Evolutionary conservation across 2,797 vertebrate species (phyloP), one percentile per base, ranked within the genome.

Genomic region (Gymnoscopelus braueri): DNA sequence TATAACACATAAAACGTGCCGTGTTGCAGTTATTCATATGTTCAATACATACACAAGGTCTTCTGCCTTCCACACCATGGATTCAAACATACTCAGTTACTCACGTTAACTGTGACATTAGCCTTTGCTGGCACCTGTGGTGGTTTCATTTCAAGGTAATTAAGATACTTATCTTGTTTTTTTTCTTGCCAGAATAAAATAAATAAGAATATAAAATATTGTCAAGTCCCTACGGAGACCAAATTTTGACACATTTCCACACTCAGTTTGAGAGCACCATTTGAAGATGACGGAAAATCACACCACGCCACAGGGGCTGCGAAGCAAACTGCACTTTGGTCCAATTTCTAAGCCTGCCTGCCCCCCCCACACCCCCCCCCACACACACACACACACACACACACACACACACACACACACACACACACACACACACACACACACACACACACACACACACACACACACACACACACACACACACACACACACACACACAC

Each of bases 251-350:
- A 88, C 86, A 91, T 92, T 91, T 93, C 84, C 88, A 85, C 87
- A 90, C 91, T 89, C 89, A 24, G 91, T 89, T 89, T 91, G 92
- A 92, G 91, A 91, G 87, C 87, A 72, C 85, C 79, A 80, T 91
- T 90, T 86, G 77, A 84, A 90, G 74, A 92, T 87, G 77, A 83
- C 48, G 71, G 82, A 86, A 89, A 93, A 92, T 91, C 84, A 88
- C 88, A 80, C 78, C 60, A 55, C 89, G 77, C 90, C 84, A 83
- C 87, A 77, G 89, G 86, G 87, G 84, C 84, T 65, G 51, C 67
- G 83, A 69, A 80, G 83, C 75, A 89, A 83, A 84, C 81, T 83
- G 86, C 88, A 87, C 87, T 80, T 79, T 56, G 68, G 86, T 88
- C 87, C 85, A 86, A 78, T 91, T 84, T 90, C 87, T 84, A 78